Percentiles rank a stretch among this genome's conserved stretches.
These are phyloP conservation scores for Pheosia tremula DNA, from an alignment of 2,888 invertebrate genomes.

Conservation along the genomic window DNA sequence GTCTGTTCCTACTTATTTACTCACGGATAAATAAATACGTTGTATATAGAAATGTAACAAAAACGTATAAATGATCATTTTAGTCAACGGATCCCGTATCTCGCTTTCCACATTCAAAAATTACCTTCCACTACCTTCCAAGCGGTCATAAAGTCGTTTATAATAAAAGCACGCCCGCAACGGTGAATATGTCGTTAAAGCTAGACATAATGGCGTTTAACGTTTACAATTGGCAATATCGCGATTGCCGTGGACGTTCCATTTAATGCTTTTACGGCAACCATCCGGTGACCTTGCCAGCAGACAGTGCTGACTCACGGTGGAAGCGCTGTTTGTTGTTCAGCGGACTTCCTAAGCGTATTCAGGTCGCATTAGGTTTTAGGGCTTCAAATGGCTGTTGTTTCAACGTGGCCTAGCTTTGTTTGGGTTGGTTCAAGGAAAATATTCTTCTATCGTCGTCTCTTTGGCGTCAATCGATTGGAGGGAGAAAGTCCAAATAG, in stretches of 20 bases:
- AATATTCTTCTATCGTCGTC: not conserved
- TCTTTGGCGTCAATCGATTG: no score
- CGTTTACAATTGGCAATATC: slow-evolving; percentile 62
- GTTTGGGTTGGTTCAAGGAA: not conserved
- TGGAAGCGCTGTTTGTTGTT: slow-evolving; percentile 21
- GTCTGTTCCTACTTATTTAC: no score
- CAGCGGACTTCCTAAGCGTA: slow-evolving; percentile 5
- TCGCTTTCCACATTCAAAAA: slow-evolving; percentile 14
- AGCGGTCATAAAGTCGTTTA: slow-evolving; percentile 23
- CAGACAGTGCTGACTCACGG: slow-evolving; percentile 4
- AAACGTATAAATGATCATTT: not conserved
- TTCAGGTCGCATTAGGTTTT: slow-evolving; percentile 17
- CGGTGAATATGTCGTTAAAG: slow-evolving; percentile 50
- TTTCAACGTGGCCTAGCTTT: slow-evolving; percentile 13
- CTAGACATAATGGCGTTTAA: slow-evolving; percentile 44
- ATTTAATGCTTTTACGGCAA: slow-evolving; percentile 43
- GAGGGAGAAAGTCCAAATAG: no score
- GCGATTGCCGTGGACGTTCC: slow-evolving; percentile 44
- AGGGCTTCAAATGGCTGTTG: slow-evolving; percentile 27
- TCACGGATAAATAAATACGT: no score
- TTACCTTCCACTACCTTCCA: slow-evolving; percentile 7
- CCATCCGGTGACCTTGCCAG: slow-evolving; percentile 38
- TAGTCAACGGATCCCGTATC: not conserved
- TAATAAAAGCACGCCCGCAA: slow-evolving; percentile 38
- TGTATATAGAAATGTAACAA: no score